Evolutionary conservation across 2,888 invertebrate species (phyloP).

Genomic region (Schizaphis graminum): DNA sequence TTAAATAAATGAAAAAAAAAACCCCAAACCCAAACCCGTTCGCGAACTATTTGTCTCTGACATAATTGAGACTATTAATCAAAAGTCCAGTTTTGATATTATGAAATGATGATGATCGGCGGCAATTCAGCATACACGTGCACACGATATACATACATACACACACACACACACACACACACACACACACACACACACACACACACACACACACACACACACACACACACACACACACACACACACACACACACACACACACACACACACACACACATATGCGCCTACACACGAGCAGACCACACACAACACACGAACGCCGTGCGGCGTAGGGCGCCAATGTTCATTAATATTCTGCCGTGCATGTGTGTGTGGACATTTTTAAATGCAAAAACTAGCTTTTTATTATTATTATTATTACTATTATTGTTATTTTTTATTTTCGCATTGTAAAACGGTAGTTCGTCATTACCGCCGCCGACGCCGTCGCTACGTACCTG

Average conservation of each 20-base stretch:
- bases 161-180: not conserved
- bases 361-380: not conserved
- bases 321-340: slow-evolving; percentile 48
- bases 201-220: not conserved
- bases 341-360: slow-evolving; percentile 50
- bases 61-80: slow-evolving; percentile 62
- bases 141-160: not conserved
- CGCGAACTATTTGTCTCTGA: slow-evolving; percentile 64
- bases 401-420: slow-evolving; percentile 25
- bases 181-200: slow-evolving; percentile 22
- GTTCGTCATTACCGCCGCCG: not conserved
- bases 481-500: not conserved
- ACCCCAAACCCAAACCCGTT: slow-evolving; percentile 37
- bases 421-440: slow-evolving; percentile 6
- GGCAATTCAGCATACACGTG: slow-evolving; percentile 19
- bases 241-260: not conserved
- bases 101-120: slow-evolving; percentile 21
- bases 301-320: slow-evolving; percentile 50
- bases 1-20: not conserved
- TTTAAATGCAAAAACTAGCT: slow-evolving; percentile 49
- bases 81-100: slow-evolving; percentile 58
- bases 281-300: slow-evolving; percentile 7
- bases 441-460: not conserved
- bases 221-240: slow-evolving; percentile 31
- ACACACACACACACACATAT: not conserved